Evolutionary conservation across 2,888 invertebrate species (phyloP).

Genomic region (Schizotus pectinicornis): DNA sequence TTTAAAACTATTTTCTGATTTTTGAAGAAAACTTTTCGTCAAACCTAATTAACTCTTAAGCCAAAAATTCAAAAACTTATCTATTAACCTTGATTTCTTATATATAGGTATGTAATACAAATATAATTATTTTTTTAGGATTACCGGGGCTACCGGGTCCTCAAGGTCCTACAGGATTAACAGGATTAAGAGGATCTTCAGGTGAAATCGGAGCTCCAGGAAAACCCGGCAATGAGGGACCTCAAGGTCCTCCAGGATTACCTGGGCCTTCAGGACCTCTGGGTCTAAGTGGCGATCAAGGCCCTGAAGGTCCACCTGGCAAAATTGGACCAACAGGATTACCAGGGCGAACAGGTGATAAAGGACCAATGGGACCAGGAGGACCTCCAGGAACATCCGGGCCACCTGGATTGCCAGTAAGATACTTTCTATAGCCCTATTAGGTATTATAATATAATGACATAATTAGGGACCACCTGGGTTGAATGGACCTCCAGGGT

Average conservation of each 20-base stretch:
- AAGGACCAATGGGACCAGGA: constrained; percentile 71
- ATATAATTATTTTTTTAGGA: constrained; percentile 37
- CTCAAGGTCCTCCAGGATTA: constrained; percentile 71
- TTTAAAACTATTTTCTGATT: not conserved
- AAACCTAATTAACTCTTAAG: too few species aligned
- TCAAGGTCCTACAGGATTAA: constrained; percentile 67
- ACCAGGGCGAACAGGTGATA: constrained; percentile 76
- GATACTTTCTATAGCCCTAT: constrained; percentile 22
- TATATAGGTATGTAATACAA: too few species aligned
- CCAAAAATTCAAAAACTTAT: too few species aligned
- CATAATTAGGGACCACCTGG: constrained; percentile 69
- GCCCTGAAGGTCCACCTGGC: constrained; percentile 68
- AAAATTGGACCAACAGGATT: constrained; percentile 76
- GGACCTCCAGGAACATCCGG: constrained; percentile 72
- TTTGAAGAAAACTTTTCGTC: too few species aligned
- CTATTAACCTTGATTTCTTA: too few species aligned
- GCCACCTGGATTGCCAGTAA: constrained; percentile 72
- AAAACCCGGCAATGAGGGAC: constrained; percentile 75
- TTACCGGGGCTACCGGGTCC: constrained; percentile 69
- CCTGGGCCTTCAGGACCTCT: constrained; percentile 71
- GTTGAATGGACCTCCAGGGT: constrained; percentile 69
- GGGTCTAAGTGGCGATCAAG: constrained; percentile 67
- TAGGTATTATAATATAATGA: constrained; percentile 12
- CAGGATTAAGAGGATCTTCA: constrained; percentile 70
- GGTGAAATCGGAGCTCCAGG: constrained; percentile 77